Evolutionary conservation across 2,888 invertebrate species (phyloP).

Genomic region (Hyalella azteca): DNA sequence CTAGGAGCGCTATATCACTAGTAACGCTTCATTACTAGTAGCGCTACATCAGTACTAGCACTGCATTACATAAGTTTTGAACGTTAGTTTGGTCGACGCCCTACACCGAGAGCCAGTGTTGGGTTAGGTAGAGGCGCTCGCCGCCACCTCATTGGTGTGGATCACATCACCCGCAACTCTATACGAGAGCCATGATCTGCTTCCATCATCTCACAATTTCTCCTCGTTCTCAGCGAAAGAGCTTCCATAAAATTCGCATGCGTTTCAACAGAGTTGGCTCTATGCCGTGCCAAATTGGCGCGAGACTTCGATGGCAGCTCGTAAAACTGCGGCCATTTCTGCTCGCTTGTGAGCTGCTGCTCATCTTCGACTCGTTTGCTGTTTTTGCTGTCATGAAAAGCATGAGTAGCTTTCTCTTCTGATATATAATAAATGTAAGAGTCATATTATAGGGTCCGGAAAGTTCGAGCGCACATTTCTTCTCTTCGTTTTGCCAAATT

Average conservation of each 20-base stretch:
- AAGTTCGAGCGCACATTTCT: too few species aligned
- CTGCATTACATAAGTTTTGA: too few species aligned
- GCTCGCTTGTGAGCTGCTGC: conserved; percentile 3
- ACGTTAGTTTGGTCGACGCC: too few species aligned
- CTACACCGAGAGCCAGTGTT: too few species aligned
- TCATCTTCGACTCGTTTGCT: conserved; percentile 6
- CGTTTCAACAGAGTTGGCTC: background rate
- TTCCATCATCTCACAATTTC: conserved; percentile 16
- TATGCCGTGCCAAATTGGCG: conserved; percentile 10
- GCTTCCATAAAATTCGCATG: conserved; percentile 24
- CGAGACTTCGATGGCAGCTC: conserved; percentile 2
- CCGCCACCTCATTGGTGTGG: background rate
- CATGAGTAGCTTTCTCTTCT: too few species aligned
- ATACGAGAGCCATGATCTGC: background rate
- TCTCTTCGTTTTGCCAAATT: too few species aligned
- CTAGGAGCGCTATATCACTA: too few species aligned
- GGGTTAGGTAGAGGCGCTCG: background rate
- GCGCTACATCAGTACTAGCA: too few species aligned
- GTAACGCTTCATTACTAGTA: too few species aligned
- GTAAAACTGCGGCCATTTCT: conserved; percentile 1
- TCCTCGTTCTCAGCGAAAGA: background rate
- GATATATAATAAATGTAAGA: too few species aligned
- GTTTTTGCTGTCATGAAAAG: too few species aligned
- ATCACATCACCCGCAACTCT: background rate
- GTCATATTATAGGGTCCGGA: too few species aligned